Conservation (phyloP, 2,888 invertebrate genomes). For the Xanthorhoe designata region DNA sequence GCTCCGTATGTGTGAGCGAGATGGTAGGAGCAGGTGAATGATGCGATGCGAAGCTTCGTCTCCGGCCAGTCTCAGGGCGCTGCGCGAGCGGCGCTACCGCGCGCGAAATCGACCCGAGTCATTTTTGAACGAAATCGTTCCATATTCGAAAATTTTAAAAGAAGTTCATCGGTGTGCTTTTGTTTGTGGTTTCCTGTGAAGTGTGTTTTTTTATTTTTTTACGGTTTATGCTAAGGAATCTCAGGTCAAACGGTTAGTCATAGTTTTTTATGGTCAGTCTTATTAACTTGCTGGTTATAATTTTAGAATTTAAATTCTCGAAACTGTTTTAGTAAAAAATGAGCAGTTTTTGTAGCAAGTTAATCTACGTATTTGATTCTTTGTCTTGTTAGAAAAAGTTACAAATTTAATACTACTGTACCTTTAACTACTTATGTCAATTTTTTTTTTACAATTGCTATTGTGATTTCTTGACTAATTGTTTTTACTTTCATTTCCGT, state of each 20-base stretch:
- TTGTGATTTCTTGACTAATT: background rate
- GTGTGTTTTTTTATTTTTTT: constrained; percentile 49
- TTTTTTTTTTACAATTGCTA: background rate
- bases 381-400: constrained; percentile 5
- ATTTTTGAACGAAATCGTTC: constrained; percentile 64
- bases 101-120: constrained; percentile 52
- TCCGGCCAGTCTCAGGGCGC: constrained; percentile 79
- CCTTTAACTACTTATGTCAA: too few relatives aligned
- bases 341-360: constrained; percentile 8
- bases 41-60: constrained; percentile 63
- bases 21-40: constrained; percentile 62
- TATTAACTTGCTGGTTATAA: constrained; percentile 45
- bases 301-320: constrained; percentile 37
- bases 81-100: constrained; percentile 75
- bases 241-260: constrained; percentile 51
- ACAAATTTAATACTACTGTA: background rate
- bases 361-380: constrained; percentile 1
- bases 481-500: constrained; percentile 15
- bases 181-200: constrained; percentile 59
- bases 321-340: constrained; percentile 24
- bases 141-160: constrained; percentile 59
- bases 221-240: constrained; percentile 43
- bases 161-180: constrained; percentile 74
- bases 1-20: constrained; percentile 56
- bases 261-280: constrained; percentile 54